Evolutionary conservation across 2,888 invertebrate species (phyloP).

Genomic region (Allophyes oxyacanthae): DNA sequence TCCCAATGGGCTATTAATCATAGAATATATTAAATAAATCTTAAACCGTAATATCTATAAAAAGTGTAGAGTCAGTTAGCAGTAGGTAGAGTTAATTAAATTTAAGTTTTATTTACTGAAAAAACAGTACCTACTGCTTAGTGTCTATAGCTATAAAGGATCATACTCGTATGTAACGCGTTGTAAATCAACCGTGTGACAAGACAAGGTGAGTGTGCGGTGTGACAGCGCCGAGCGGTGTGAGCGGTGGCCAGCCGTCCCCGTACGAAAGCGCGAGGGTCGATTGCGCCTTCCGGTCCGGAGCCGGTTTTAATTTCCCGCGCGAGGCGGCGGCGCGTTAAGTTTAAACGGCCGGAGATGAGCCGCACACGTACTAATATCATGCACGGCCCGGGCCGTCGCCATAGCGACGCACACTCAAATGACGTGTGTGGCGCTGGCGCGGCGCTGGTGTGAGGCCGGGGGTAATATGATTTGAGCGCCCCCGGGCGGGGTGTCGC

Average conservation of each 20-base stretch:
- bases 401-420: slow-evolving; percentile 91
- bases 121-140: neutral
- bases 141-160: neutral
- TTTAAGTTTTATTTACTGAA: too few species aligned
- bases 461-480: slow-evolving; percentile 89
- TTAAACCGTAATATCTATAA: too few species aligned
- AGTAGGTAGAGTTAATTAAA: too few species aligned
- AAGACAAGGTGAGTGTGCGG: slow-evolving; percentile 21
- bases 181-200: slow-evolving; percentile 30
- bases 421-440: slow-evolving; percentile 90
- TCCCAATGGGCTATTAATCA: too few species aligned
- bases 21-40: too few species aligned
- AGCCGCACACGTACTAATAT: slow-evolving; percentile 87
- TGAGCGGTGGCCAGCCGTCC: slow-evolving; percentile 52
- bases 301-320: slow-evolving; percentile 88
- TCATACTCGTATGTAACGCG: slow-evolving; percentile 3
- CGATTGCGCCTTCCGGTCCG: slow-evolving; percentile 84
- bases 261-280: slow-evolving; percentile 66
- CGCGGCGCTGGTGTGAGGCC: slow-evolving; percentile 79
- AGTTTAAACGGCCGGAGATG: slow-evolving; percentile 88
- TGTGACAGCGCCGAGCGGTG: slow-evolving; percentile 43
- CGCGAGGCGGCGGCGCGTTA: slow-evolving; percentile 80
- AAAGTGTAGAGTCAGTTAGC: too few species aligned
- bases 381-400: slow-evolving; percentile 91
- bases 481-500: slow-evolving; percentile 80